Evolutionary conservation across 1,140 invertebrate genomes (phyloP).

Genomic region (Tetramorium parvispinum): DNA sequence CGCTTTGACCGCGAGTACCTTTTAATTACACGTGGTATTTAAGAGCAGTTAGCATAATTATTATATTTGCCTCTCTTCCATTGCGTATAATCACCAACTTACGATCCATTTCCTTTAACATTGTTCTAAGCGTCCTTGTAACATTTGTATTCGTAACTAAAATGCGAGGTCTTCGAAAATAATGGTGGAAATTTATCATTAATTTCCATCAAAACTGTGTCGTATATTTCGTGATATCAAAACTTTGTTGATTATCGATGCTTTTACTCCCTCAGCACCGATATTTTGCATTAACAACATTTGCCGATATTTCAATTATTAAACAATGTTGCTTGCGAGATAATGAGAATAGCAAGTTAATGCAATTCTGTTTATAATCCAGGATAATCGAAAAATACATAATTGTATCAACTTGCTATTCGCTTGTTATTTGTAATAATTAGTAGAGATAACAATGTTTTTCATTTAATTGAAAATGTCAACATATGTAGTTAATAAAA

Average conservation of each 20-base stretch:
- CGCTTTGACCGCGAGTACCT: conserved; percentile 12
- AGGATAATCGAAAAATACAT: conserved; percentile 39
- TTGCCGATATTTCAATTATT: conserved; percentile 50
- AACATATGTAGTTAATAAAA: conserved; percentile 28
- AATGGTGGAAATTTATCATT: background rate
- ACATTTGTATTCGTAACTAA: background rate
- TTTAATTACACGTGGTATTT: conserved; percentile 48
- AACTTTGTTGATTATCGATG: conserved; percentile 27
- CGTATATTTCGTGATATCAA: background rate
- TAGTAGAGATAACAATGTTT: conserved; percentile 38
- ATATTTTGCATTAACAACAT: conserved; percentile 46
- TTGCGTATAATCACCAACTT: background rate
- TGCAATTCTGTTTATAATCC: conserved; percentile 37
- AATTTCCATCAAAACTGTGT: background rate
- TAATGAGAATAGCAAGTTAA: conserved; percentile 46
- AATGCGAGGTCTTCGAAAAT: background rate
- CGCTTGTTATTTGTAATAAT: conserved; percentile 33
- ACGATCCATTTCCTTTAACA: background rate
- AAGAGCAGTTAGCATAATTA: conserved; percentile 46
- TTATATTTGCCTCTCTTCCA: background rate
- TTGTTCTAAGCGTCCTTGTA: background rate
- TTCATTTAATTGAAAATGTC: conserved; percentile 22
- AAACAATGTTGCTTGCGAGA: conserved; percentile 30
- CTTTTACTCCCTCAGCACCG: conserved; percentile 1
- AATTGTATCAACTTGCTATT: conserved; percentile 21